Base-by-base conservation (phyloP, 1,140 invertebrate genomes). In the Choristoneura fumiferana region DNA sequence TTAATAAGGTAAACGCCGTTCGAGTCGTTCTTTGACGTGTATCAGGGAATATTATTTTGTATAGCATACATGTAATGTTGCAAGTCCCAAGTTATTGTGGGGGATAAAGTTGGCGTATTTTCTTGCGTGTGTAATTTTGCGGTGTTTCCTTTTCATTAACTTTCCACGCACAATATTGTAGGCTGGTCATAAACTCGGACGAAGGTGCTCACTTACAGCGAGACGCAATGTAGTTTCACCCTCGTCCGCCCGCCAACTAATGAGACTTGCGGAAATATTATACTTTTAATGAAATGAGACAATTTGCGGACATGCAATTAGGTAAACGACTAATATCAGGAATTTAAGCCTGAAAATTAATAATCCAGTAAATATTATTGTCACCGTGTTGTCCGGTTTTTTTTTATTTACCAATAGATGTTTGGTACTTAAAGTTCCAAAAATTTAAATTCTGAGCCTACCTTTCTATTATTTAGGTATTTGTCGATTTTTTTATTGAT, bases 141-240 rank as follows among this genome's bases (percentile, higher is more conserved):
- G 52, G 70, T 75, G 69, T 81, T 84, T 76, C 73, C 73, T 78
- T 84, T 81, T 81, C 76, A 84, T 84, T 80, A 81, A 77, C 73
- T 75, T 71, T 69, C 67, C 67, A 80, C 76, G 75, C 73, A 76
- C 75, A 76, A 78, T 79, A 78, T 80, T 78, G 73, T 63, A 62
- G 65, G 56, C 60, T 58, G 60, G 39, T 65, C 70, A 65, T 76
- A 76, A 76, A 76, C 65, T 70, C 54, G 65, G 55, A 63, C 60
- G 52, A 56, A 69, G 68, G 66, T 69, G 67, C 53, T 49, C 62
- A 52, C 33, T 61, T 54, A 60, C 17, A 56, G 35, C 10, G 36
- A 55, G 10, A 55, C 14, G 14, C 33, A 36, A 38, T 38, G 15
- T 18, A 29, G 34, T 36, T 38, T 34, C 14, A n/a, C 15, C 14